Base-by-base conservation (phyloP, 2,797 vertebrate species). In the Sternotherus odoratus region DNA sequence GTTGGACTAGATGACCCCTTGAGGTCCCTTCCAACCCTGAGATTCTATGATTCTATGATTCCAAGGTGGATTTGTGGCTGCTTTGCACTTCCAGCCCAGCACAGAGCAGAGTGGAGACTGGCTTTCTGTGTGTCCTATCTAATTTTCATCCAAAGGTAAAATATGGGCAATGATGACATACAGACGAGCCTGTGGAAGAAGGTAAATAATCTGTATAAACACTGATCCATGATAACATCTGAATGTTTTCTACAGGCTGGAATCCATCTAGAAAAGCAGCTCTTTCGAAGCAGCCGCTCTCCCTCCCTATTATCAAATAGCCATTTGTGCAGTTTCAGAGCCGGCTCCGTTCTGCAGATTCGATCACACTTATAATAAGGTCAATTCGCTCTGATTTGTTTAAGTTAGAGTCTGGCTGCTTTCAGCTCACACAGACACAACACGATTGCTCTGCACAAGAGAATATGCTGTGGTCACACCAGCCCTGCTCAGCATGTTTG, bases 331-430 rank as follows among this genome's bases (percentile, higher is more conserved):
- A 78, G 91, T 93, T 92, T 74, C 16, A 6, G 50, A 88, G 87
- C 75, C 63, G 87, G 19, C 82, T 95, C 63, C 57, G 8, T 72
- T 77, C 60, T 43, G 72, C 80, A 66, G 92, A 84, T 94, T 88
- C 91, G 86, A 89, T 96, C 8, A 0, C 78, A 74, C 36, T 28
- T 89, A 84, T 90, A 89, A 94, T 95, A 91, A 91, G 87, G 79
- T 75, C 85, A 86, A 95, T 94, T 91, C 85, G 89, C 88, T 93
- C 60, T 74, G 93, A 95, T 95, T 93, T 95, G 94, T 96, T 96
- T 95, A 91, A 91, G 56, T 95, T 95, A 63, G 30, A 94, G 69
- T 86, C 87, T 46, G 87, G 53, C 6, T 1, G 91, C 95, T 91
- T 89, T 92, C 50, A n/a, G 86, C 93, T 93, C 89, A 69, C 13